Evolutionary conservation across 2,888 invertebrate genomes (phyloP), one percentile per base, ranked within the genome.

Genomic region (Acanthacorydalis orientalis): DNA sequence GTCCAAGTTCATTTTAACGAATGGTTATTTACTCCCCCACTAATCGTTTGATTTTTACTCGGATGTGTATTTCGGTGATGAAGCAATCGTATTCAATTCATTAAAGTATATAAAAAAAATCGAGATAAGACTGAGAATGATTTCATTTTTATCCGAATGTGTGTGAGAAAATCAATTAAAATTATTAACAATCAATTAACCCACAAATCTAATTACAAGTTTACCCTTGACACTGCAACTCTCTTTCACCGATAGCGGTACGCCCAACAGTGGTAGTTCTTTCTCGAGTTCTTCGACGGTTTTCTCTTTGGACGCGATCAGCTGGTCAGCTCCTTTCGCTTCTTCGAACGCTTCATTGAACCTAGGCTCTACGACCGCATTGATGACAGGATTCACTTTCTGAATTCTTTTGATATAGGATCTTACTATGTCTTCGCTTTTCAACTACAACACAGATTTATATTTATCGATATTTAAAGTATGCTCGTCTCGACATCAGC

Each of bases 161-260:
- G n/a, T n/a, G n/a, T n/a, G n/a, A n/a, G n/a, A n/a, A n/a, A n/a
- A n/a, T n/a, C n/a, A n/a, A n/a, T n/a, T n/a, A n/a, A n/a, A n/a
- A n/a, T n/a, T n/a, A n/a, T n/a, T n/a, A n/a, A n/a, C n/a, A n/a
- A n/a, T n/a, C 34, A 34, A 34, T 9, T 34, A 34, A 35, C 10
- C n/a, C n/a, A 9, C 14, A 9, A 37, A 35, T 35, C 4, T n/a
- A n/a, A n/a, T 31, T 32, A 39, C 34, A 35, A 46, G 51, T 55
- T 57, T 57, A 83, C 88, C 87, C 67, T 74, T 73, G 1, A 88
- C 67, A 1, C 74, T 74, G 56, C 88, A 82, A 54, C 82, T 79
- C 62, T 88, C 87, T 60, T 90, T 90, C 1, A 84, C 77, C 2
- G 87, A 85, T 41, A 87, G 72, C 0, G 90, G 90, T 14, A 90